phyloP scores from a whole-genome alignment of 2,113 vertebrate species.

The Centropus unirufus region DNA sequence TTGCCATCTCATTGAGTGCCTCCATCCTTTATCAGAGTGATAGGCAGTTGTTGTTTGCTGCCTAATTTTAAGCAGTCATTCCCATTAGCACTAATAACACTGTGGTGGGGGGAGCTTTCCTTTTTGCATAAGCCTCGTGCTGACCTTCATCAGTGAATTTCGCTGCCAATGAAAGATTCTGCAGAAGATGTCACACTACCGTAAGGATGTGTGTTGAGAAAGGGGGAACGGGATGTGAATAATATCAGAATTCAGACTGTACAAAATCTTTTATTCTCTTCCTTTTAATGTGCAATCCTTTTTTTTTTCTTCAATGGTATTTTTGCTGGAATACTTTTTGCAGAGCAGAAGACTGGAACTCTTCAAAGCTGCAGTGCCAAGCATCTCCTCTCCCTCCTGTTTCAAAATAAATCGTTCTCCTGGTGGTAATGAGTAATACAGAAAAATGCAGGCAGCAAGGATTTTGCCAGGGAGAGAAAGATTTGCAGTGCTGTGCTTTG shows the following conservation, averaged over 20 bases:
- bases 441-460: constrained; percentile 50
- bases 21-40: neutral
- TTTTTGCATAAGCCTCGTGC: constrained; percentile 12
- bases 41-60: neutral
- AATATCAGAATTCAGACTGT: neutral
- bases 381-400: constrained; percentile 37
- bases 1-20: neutral
- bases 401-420: constrained; percentile 67
- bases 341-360: constrained; percentile 50
- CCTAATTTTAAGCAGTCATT: neutral
- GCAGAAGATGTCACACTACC: neutral
- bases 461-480: constrained; percentile 47
- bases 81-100: constrained; percentile 1
- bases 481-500: constrained; percentile 58
- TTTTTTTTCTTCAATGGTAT: neutral
- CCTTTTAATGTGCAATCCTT: neutral
- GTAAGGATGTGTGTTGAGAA: neutral
- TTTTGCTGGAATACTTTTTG: constrained; percentile 51
- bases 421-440: constrained; percentile 58
- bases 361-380: constrained; percentile 9
- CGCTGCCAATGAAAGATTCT: neutral
- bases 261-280: neutral
- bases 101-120: neutral
- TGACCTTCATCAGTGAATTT: constrained; percentile 14
- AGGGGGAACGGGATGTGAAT: neutral